These are phyloP conservation scores for Tenthredo scrophulariae DNA, from an alignment of 2,888 invertebrate species.

Conservation along the genomic window DNA sequence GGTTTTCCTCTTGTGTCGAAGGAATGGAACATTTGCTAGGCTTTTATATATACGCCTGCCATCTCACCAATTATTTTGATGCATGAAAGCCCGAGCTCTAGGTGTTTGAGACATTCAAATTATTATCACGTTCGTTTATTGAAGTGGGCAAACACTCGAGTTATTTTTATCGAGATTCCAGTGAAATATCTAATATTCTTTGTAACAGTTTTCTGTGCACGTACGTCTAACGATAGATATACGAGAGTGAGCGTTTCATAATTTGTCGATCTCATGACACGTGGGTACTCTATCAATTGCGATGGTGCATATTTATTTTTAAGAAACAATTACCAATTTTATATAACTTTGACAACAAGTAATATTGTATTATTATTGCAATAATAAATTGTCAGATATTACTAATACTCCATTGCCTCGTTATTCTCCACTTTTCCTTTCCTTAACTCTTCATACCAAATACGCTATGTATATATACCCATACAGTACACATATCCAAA, in stretches of 20 bases:
- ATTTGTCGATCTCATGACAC: neutral
- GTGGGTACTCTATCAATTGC: neutral
- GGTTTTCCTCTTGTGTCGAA: neutral
- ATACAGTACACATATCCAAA: no score
- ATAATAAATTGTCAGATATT: neutral
- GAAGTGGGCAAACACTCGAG: neutral
- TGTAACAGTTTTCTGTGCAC: neutral
- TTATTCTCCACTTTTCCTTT: neutral
- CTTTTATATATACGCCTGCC: neutral
- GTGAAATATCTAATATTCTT: neutral
- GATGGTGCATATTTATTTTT: neutral
- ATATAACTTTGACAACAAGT: neutral
- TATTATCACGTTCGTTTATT: neutral
- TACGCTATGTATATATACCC: no score
- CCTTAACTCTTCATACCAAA: no score
- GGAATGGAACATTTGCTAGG: neutral
- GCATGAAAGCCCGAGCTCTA: neutral
- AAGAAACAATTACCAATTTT: neutral
- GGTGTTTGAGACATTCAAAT: neutral
- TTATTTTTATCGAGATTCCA: neutral
- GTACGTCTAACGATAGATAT: neutral
- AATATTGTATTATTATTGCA: neutral
- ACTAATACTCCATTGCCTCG: neutral
- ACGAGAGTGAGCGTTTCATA: neutral
- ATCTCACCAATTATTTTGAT: neutral